Conservation (phyloP, 2,113 vertebrate genomes). For the Mustela nigripes region DNA sequence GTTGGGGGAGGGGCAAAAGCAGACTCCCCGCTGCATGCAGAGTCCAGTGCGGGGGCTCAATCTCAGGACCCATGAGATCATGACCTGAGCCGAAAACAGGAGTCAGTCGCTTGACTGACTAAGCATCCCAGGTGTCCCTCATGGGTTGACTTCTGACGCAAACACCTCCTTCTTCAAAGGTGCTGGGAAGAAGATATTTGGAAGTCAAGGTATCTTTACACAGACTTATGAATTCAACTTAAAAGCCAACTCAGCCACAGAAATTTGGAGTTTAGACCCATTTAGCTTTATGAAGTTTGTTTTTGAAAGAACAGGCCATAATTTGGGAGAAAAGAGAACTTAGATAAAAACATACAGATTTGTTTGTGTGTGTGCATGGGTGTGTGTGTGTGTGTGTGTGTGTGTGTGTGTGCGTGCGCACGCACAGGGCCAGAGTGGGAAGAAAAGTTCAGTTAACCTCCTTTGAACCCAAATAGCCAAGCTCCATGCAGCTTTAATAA, state of each 20-base stretch:
- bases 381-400: neutral
- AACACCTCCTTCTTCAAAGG: neutral
- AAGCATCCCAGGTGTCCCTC: neutral
- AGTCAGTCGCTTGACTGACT: neutral
- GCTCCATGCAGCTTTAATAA: constrained; percentile 72
- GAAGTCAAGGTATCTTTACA: constrained; percentile 55
- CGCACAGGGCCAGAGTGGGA: neutral
- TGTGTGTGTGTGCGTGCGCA: no score
- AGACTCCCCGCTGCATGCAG: neutral
- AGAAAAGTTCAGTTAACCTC: constrained; percentile 66
- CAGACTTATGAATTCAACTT: constrained; percentile 48
- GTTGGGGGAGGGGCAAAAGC: neutral
- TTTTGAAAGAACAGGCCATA: constrained; percentile 40
- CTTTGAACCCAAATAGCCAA: constrained; percentile 71
- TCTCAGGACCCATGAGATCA: neutral
- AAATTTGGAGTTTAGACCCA: constrained; percentile 49
- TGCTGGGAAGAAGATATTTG: constrained; percentile 5
- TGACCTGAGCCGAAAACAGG: neutral
- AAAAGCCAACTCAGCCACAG: constrained; percentile 25
- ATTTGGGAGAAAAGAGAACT: neutral
- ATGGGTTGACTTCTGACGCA: neutral
- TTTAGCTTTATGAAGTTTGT: constrained; percentile 32
- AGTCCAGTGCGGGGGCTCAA: neutral
- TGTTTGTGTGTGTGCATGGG: neutral
- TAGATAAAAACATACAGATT: neutral